A percentile compares a stretch with the other conserved stretches of the same genome.
These are phyloP conservation scores for Falco naumanni DNA, from an alignment of 2,797 vertebrate genomes.

Conservation along the genomic window DNA sequence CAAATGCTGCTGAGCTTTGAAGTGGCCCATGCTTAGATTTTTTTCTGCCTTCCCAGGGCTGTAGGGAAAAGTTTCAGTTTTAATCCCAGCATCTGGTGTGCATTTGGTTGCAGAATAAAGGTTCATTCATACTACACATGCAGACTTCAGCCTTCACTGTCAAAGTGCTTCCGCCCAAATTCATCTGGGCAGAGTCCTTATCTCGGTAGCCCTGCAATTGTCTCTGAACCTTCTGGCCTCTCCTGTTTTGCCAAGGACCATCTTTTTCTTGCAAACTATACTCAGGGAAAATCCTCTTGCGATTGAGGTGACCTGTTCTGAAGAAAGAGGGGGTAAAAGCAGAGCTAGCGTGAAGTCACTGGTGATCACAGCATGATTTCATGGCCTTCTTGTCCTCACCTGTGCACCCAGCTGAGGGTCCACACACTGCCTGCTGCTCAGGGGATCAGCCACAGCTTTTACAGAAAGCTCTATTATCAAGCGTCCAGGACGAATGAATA, in stretches of 20 bases:
- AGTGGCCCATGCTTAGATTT: not conserved
- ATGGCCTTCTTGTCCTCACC: not conserved
- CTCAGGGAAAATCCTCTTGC: not conserved
- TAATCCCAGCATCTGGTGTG: not conserved
- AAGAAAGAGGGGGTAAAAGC: not conserved
- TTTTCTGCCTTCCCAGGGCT: not conserved
- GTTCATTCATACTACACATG: not conserved
- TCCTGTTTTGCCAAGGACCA: not conserved
- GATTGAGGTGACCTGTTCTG: not conserved
- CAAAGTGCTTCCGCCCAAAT: not conserved
- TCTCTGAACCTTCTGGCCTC: not conserved
- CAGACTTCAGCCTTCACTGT: not conserved
- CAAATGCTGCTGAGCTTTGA: not conserved
- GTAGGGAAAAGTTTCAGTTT: not conserved
- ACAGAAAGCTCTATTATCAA: not conserved
- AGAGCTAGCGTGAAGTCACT: not conserved
- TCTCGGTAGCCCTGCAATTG: accelerated
- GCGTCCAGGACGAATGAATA: accelerated
- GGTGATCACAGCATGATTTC: not conserved
- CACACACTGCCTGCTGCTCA: accelerated
- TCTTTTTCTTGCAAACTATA: not conserved
- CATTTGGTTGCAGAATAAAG: not conserved
- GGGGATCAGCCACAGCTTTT: not conserved
- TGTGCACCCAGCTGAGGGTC: not conserved
- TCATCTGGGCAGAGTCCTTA: not conserved